Base-by-base conservation (phyloP, 2,888 invertebrate genomes). In the Notodonta ziczac region DNA sequence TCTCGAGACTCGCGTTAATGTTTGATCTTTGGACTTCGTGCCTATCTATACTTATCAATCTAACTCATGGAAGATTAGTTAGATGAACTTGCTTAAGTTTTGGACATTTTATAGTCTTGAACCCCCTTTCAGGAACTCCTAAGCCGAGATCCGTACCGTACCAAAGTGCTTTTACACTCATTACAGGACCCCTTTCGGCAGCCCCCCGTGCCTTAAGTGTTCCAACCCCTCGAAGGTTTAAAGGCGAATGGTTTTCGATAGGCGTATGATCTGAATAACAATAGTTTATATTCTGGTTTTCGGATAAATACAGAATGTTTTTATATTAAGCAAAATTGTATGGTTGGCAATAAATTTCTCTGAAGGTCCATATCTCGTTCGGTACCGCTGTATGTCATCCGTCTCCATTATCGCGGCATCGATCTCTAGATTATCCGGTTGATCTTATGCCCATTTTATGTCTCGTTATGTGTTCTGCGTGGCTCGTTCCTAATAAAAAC, bases 401-500 rank as follows among this genome's bases (percentile, higher is more conserved):
- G 67, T 69, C 65, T 58, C 67, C 70, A 74, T 74, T 79, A 78
- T 78, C 78, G 76, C 64, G 60, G 63, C 65, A 65, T 68, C 70
- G 75, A 82, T 83, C 76, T 77, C 58, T 61, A 74, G 74, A 79
- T 78, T 74, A 75, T 76, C 65, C 72, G 65, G 65, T 65, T 70
- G 73, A 73, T 80, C 72, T 72, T 76, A 73, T 67, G 72, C 66
- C 76, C 71, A 77, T 76, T 35, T 77, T 77, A 72, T 72, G 63
- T 66, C 63, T 65, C 61, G 70, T 75, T 74, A 67, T 76, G 72
- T 73, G 67, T 72, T 70, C 72, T 65, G 66, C 67, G 62, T 70
- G 62, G 58, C 62, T 65, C 59, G 61, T 57, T 65, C 67, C 67
- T 72, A 69, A 73, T 75, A 77, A 74, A 78, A 74, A 56, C 64